phyloP scores from a whole-genome alignment of 2,888 invertebrate genomes.

The Metallyticus violacea region DNA sequence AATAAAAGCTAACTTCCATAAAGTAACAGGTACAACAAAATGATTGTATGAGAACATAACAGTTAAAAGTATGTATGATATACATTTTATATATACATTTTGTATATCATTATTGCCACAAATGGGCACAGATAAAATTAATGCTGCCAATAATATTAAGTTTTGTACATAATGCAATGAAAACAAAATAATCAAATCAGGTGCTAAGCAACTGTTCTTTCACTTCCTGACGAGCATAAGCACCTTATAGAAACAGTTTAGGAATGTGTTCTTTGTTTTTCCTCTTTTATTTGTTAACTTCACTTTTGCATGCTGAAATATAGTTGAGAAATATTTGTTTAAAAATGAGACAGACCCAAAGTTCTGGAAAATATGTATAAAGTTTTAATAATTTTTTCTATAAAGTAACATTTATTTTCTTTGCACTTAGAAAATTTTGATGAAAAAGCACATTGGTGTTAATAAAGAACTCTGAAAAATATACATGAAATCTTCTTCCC shows the following conservation, averaged over 20 bases:
- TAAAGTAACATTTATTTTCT: background rate
- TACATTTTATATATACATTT: background rate
- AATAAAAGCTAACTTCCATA: background rate
- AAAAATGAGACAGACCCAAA: background rate
- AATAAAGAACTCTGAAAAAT: conserved; percentile 15
- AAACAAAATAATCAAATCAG: background rate
- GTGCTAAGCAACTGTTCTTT: background rate
- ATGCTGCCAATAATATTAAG: background rate
- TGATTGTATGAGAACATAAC: background rate
- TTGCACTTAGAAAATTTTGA: background rate
- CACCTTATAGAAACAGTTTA: background rate
- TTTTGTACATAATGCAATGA: background rate
- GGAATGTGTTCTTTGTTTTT: background rate
- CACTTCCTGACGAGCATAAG: background rate
- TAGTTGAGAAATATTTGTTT: background rate
- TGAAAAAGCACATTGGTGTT: conserved; percentile 21
- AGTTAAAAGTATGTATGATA: background rate
- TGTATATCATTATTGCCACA: too few species aligned
- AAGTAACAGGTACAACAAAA: background rate
- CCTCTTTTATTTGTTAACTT: background rate
- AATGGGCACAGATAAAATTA: background rate
- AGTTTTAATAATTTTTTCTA: background rate
- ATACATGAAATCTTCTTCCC: background rate
- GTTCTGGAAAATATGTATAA: background rate
- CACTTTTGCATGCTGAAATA: background rate